Base-by-base conservation (phyloP, 1,140 invertebrate genomes). In the Episyrphus balteatus region DNA sequence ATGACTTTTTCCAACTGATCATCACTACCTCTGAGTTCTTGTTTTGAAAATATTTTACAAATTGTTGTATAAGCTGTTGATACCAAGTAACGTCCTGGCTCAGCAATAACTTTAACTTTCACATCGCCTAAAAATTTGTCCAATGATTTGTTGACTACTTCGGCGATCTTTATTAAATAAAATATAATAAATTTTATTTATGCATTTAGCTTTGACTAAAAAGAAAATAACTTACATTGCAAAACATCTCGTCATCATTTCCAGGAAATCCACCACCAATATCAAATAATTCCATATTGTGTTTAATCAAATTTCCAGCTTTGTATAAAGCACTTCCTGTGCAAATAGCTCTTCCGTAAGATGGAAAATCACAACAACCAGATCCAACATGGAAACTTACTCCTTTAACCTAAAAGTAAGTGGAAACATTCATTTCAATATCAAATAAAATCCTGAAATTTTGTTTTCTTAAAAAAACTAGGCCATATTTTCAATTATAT, bases 51-150 rank as follows among this genome's bases (percentile, higher is more conserved):
- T 30, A 74, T 55, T 53, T 83, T 83, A 32, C 86, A 83, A 39
- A 82, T 81, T 14, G 97, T 76, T 26, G 90, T 92, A 70, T 91
- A 94, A 14, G 92, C 90, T 9, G 90, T 88, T 14, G 87, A 83
- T 0, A 87, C 88, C 67, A 89, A 94, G 71, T 84, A 97, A 13
- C 92, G 78, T 18, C 93, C 92, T 13, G 92, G 92, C 72, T 97
- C 93, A 19, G 89, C 87, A 60, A 97, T 94, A 39, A 97, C 79
- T 10, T 81, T 75, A 34, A 95, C 79, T 47, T 78, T 75, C 36
- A 67, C 61, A 59, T 79, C 78, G 17, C 85, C 81, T 70, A 96
- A 96, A 59, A 81, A 81, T 46, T 80, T 73, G 49, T 90, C 82
- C 44, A 96, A 64, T 30, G 88, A 80, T 13, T 59, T 53, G 58